phyloP scores from a whole-genome alignment of 2,888 invertebrate species.

The Drosophila tanythrix region DNA sequence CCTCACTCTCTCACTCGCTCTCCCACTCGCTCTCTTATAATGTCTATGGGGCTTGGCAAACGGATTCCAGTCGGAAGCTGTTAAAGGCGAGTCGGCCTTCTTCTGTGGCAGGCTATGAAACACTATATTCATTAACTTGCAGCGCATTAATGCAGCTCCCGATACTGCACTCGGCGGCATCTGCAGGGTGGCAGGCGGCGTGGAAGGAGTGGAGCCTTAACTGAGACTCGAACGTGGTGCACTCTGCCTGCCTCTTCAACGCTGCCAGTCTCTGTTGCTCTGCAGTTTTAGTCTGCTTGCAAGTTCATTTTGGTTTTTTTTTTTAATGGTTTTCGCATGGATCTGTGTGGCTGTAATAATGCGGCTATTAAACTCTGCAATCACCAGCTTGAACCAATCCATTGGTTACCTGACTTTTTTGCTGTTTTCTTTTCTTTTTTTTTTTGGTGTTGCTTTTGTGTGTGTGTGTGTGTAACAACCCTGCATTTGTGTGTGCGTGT shows the following conservation, averaged over 20 bases:
- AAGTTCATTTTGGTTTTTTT: constrained; percentile 34
- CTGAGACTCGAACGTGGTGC: constrained; percentile 45
- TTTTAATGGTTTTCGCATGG: constrained; percentile 69
- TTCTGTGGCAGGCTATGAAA: constrained; percentile 81
- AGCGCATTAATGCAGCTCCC: constrained; percentile 75
- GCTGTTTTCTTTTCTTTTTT: constrained; percentile 12
- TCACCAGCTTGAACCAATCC: constrained; percentile 78
- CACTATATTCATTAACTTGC: constrained; percentile 84
- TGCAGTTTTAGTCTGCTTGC: constrained; percentile 17
- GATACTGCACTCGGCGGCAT: constrained; percentile 21
- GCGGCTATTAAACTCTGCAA: constrained; percentile 78
- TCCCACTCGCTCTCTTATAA: background rate
- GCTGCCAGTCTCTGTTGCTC: constrained; percentile 7
- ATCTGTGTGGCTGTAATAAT: constrained; percentile 77
- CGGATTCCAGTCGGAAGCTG: constrained; percentile 83
- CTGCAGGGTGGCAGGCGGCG: constrained; percentile 1
- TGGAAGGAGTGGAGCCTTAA: constrained; percentile 27
- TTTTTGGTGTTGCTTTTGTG: constrained; percentile 2
- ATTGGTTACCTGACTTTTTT: constrained; percentile 70
- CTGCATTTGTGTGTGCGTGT: constrained; percentile 9
- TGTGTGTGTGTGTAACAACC: constrained; percentile 25
- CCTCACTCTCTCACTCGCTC: too few relatives aligned
- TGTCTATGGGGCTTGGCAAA: constrained; percentile 60
- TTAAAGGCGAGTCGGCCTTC: constrained; percentile 77
- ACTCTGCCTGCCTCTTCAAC: constrained; percentile 7